Percentiles rank a stretch among this genome's conserved stretches.
These are phyloP conservation scores for Melopsittacus undulatus DNA, from an alignment of 2,797 vertebrate genomes.

Conservation along the genomic window DNA sequence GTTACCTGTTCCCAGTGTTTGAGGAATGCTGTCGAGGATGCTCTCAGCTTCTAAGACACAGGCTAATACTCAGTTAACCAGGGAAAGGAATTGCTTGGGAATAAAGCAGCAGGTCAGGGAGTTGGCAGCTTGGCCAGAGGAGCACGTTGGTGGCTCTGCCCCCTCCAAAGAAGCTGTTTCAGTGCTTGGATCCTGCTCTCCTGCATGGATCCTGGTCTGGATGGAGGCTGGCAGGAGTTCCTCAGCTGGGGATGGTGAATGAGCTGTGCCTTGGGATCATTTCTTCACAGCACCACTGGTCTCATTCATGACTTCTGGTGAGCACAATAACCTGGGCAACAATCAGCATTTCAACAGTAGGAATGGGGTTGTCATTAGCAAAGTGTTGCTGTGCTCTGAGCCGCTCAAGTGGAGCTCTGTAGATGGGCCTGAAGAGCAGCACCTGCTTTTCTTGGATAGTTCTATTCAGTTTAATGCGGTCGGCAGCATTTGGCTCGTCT, in stretches of 20 bases:
- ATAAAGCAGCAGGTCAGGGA: background rate
- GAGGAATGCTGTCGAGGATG: background rate
- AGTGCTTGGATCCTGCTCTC: background rate
- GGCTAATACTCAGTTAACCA: background rate
- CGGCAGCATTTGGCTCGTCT: background rate
- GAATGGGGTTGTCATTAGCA: background rate
- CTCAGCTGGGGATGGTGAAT: background rate
- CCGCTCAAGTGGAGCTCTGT: rapidly evolving
- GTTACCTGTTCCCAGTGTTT: background rate
- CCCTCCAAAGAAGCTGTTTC: background rate
- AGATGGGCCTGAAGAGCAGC: background rate
- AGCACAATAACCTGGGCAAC: background rate
- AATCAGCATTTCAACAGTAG: background rate
- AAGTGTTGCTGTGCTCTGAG: background rate
- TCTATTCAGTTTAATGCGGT: background rate
- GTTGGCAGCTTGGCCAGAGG: background rate
- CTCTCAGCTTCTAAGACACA: background rate
- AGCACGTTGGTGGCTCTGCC: background rate
- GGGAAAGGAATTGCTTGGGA: background rate
- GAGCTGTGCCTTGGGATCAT: background rate
- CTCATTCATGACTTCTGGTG: background rate
- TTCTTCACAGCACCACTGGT: background rate
- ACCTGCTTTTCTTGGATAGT: background rate
- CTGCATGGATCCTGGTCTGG: background rate
- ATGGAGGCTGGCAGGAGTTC: rapidly evolving